phyloP scores from a whole-genome alignment of 1,140 invertebrate species.

The Polyergus mexicanus region DNA sequence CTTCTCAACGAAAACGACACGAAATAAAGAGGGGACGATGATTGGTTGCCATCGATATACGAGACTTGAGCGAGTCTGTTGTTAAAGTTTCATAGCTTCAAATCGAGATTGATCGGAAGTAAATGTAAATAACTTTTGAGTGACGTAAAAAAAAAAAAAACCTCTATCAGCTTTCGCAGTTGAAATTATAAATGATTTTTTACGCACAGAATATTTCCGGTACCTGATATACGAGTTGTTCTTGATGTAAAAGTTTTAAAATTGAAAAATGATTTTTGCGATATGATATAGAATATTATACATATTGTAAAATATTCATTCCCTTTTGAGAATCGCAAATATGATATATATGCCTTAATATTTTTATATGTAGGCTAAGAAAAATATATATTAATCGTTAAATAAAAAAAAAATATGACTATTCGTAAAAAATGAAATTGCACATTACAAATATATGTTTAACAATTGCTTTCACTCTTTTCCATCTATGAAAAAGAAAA shows the following conservation, averaged over 20 bases:
- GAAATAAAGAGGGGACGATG: neutral
- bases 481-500: no score
- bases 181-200: constrained; percentile 2
- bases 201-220: neutral
- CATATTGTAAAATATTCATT: neutral
- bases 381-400: neutral
- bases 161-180: neutral
- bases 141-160: neutral
- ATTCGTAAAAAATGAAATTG: neutral
- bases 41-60: constrained; percentile 36
- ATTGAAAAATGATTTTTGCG: neutral
- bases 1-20: neutral
- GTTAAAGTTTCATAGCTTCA: neutral
- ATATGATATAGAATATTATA: neutral
- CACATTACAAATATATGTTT: neutral
- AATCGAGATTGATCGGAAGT: constrained; percentile 9
- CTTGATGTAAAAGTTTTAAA: neutral
- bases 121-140: neutral
- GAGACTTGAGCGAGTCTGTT: neutral
- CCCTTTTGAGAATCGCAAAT: neutral
- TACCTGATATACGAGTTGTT: neutral
- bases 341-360: no score
- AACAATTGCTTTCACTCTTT: no score
- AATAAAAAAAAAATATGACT: neutral
- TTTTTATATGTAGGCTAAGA: neutral